A percentile compares a stretch with the other conserved stretches of the same genome.
Conservation (phyloP, 2,888 invertebrate genomes). For the Orchesella flavescens region DNA sequence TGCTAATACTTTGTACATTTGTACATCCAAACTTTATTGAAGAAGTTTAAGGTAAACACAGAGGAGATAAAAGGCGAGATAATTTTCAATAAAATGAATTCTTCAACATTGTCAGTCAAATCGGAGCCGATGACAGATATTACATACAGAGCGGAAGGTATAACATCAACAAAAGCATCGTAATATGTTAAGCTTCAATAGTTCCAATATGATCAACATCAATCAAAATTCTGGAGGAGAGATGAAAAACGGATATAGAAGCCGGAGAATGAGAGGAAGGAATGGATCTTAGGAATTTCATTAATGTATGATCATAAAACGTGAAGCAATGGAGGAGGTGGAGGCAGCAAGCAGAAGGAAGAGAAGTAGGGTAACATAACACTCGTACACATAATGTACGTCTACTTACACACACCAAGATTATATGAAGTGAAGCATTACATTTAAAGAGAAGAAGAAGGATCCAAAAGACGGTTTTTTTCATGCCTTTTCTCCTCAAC, state of each 20-base stretch:
- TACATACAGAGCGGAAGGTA: conserved; percentile 23
- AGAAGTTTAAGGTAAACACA: too few species aligned
- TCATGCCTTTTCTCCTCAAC: conserved; percentile 17
- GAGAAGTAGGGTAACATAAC: not conserved
- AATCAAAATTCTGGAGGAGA: conserved; percentile 53
- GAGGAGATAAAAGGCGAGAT: conserved; percentile 48
- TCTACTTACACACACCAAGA: conserved; percentile 12
- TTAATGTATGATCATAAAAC: conserved; percentile 64
- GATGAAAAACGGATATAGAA: conserved; percentile 39
- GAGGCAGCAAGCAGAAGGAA: conserved; percentile 32
- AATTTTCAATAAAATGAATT: conserved; percentile 64
- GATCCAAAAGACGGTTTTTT: conserved; percentile 5
- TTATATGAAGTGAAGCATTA: conserved; percentile 15
- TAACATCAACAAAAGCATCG: not conserved
- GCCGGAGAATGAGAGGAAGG: conserved; percentile 26
- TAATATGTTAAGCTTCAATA: conserved; percentile 29
- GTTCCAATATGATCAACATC: conserved; percentile 58
- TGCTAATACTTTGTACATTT: too few species aligned
- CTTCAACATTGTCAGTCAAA: conserved; percentile 60
- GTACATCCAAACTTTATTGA: too few species aligned
- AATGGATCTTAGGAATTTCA: conserved; percentile 62
- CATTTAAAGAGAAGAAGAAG: conserved; percentile 26
- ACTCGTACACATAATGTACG: conserved; percentile 3
- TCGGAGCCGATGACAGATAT: conserved; percentile 53
- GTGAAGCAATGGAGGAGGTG: conserved; percentile 48